Base-by-base conservation (phyloP, 2,797 vertebrate genomes). In the Melanotaenia parkinsoni region DNA sequence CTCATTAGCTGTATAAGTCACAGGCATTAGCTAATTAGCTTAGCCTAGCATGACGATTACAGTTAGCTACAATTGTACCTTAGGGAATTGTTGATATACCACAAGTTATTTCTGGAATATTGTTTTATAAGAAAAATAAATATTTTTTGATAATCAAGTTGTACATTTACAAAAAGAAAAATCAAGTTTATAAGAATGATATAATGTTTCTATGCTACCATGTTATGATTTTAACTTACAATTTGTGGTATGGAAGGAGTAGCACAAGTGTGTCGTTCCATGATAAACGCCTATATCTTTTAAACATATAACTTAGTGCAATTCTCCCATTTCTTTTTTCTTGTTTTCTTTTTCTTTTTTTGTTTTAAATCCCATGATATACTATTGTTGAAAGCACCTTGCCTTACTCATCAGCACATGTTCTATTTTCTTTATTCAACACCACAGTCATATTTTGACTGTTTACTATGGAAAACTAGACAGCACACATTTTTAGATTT, bases 11-110 rank as follows among this genome's bases (percentile, higher is more conserved):
- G 14, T 18, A 5, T 43, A 16, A 43, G 40, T 18, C 51, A 33
- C 37, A 28, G 38, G 35, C 30, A 50, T 54, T 16, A 35, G 9
- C 35, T 13, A 0, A 16, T 70, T 62, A 68, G 54, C 57, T 51
- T 70, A 79, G 77, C 59, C 37, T 22, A 57, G 54, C 58, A 11
- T n/a, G 22, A 50, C 22, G 7, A 10, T 51, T 22, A 24, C n/a
- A 51, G 20, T 22, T 51, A 24, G 50, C 40, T 45, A 45, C 16
- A 11, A 13, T 38, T 38, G 10, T 38, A 10, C 4, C 16, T 18
- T 6, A 20, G 16, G 16, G 16, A 18, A 45, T 45, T 18, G 40
- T 18, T 45, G 18, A 18, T 18, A 45, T 12, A 7, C 7, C 35
- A 10, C 9, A 38, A 38, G 37, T 38, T 45, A 18, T 45, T 45